Evolutionary conservation across 1,140 invertebrate genomes (phyloP).

Genomic region (Micrasema minimum): DNA sequence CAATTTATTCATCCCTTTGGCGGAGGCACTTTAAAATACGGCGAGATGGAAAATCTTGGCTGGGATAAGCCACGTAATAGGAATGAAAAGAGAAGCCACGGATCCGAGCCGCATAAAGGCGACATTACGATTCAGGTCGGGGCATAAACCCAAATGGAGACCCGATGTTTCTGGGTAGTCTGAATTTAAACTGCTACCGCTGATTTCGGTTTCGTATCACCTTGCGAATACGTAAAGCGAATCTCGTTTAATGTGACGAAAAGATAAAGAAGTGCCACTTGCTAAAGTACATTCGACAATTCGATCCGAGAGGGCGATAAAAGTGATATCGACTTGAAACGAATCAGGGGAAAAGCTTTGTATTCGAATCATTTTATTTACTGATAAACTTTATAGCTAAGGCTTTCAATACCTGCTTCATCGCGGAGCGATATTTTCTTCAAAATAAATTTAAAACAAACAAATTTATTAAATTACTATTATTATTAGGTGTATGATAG

Average conservation of each 20-base stretch:
- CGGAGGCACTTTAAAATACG: slow-evolving; percentile 37
- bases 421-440: not conserved
- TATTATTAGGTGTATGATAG: no score
- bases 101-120: slow-evolving; percentile 34
- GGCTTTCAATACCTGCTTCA: slow-evolving; percentile 11
- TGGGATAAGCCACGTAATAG: slow-evolving; percentile 52
- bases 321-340: slow-evolving; percentile 45
- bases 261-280: slow-evolving; percentile 42
- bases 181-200: slow-evolving; percentile 44
- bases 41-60: slow-evolving; percentile 48
- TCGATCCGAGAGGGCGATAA: slow-evolving; percentile 32
- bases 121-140: slow-evolving; percentile 23
- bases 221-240: slow-evolving; percentile 25
- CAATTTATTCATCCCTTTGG: slow-evolving; percentile 51
- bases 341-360: slow-evolving; percentile 29
- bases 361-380: slow-evolving; percentile 33
- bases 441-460: not conserved
- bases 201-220: slow-evolving; percentile 29
- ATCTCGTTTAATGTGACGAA: slow-evolving; percentile 38
- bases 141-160: slow-evolving; percentile 48
- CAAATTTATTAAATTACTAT: no score
- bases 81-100: slow-evolving; percentile 43
- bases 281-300: slow-evolving; percentile 17
- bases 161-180: slow-evolving; percentile 46
- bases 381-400: slow-evolving; percentile 23